A percentile compares a stretch with the other conserved stretches of the same genome.
Evolutionary conservation across 2,888 invertebrate species (phyloP).

Genomic region (Parnassius smintheus): DNA sequence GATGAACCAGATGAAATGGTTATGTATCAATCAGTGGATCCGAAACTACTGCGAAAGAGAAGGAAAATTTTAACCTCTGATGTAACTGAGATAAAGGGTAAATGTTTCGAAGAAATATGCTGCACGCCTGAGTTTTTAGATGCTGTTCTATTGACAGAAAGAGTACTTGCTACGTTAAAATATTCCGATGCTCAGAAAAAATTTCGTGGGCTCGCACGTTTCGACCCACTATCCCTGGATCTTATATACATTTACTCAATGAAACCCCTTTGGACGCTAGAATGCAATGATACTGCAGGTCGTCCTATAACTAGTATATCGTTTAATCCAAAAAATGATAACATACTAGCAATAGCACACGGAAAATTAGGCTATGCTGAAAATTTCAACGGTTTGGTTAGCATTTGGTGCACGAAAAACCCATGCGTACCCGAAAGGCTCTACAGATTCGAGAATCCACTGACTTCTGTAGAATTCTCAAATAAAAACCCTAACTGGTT

Average conservation of each 20-base stretch:
- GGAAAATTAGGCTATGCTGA: slow-evolving; percentile 84
- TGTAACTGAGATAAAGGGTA: slow-evolving; percentile 34
- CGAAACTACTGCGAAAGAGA: slow-evolving; percentile 55
- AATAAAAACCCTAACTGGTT: slow-evolving; percentile 85
- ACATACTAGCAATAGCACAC: slow-evolving; percentile 88
- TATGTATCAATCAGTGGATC: slow-evolving; percentile 63
- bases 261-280: slow-evolving; percentile 85
- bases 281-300: slow-evolving; percentile 69
- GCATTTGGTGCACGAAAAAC: slow-evolving; percentile 91
- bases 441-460: slow-evolving; percentile 83
- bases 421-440: slow-evolving; percentile 87
- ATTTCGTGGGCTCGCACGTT: slow-evolving; percentile 83
- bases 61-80: slow-evolving; percentile 32
- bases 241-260: slow-evolving; percentile 85
- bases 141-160: slow-evolving; percentile 84
- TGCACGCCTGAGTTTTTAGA: slow-evolving; percentile 75
- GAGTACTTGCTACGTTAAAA: slow-evolving; percentile 86
- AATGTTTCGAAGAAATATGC: slow-evolving; percentile 55
- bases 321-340: slow-evolving; percentile 85
- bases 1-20: slow-evolving; percentile 72
- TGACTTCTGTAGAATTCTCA: slow-evolving; percentile 87
- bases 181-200: slow-evolving; percentile 85
- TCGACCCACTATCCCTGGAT: slow-evolving; percentile 83
- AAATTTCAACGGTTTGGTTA: slow-evolving; percentile 82
- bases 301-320: slow-evolving; percentile 83